A percentile compares a stretch with the other conserved stretches of the same genome.
Evolutionary conservation across 1,140 invertebrate genomes (phyloP).

Genomic region (Papilio machaon): DNA sequence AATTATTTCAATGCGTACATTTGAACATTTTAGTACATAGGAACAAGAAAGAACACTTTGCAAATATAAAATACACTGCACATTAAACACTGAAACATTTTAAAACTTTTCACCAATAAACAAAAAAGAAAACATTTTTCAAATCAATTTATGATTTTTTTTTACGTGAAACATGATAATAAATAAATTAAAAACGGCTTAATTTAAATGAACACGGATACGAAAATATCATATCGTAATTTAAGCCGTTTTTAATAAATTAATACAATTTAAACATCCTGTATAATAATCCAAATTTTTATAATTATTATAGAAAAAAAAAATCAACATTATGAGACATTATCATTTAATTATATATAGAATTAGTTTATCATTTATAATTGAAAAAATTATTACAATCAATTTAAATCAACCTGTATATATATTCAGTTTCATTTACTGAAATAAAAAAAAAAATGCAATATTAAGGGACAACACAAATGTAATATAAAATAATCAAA

Average conservation of each 20-base stretch:
- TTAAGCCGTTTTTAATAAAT: too few species aligned
- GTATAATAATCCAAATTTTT: neutral
- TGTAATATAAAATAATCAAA: too few species aligned
- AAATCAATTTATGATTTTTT: neutral
- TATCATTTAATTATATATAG: neutral
- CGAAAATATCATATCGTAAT: too few species aligned
- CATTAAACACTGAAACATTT: neutral
- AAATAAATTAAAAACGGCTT: too few species aligned
- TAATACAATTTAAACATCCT: neutral
- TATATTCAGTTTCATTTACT: too few species aligned
- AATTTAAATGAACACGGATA: too few species aligned
- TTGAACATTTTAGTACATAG: neutral
- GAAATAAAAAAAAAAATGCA: neutral
- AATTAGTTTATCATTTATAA: neutral
- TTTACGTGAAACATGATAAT: too few species aligned
- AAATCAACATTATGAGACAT: neutral
- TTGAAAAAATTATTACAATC: too few species aligned
- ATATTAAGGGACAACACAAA: neutral
- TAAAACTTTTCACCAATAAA: constrained; percentile 19
- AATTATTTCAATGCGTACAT: constrained; percentile 1
- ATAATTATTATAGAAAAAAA: neutral
- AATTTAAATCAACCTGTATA: too few species aligned
- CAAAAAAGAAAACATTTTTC: constrained; percentile 38
- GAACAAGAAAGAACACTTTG: neutral
- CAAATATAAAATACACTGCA: neutral